Evolutionary conservation across 2,797 vertebrate species (phyloP).

Genomic region (Lacerta agilis): DNA sequence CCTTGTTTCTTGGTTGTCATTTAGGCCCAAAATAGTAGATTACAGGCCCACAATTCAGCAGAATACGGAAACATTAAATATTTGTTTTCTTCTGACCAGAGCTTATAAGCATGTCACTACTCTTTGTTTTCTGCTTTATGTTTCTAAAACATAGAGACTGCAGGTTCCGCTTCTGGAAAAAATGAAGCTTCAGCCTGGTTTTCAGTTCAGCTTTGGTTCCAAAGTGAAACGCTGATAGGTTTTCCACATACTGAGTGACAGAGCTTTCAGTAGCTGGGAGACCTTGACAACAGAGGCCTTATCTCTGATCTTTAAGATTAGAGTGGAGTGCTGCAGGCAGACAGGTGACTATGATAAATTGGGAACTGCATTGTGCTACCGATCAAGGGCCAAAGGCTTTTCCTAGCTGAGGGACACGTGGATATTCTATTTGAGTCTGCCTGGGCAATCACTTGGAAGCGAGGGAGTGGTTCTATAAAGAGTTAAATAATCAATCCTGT

Average conservation of each 20-base stretch:
- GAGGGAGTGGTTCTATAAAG: neutral
- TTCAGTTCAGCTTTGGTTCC: neutral
- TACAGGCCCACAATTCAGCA: too few relatives aligned
- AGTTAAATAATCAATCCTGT: slow-evolving; percentile 5
- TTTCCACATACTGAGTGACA: neutral
- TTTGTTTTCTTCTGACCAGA: too few relatives aligned
- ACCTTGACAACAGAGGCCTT: neutral
- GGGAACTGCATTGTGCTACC: slow-evolving; percentile 14
- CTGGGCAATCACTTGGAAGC: neutral
- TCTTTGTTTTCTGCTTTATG: neutral
- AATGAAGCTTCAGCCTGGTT: neutral
- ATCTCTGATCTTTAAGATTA: slow-evolving; percentile 9
- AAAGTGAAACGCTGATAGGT: slow-evolving; percentile 2
- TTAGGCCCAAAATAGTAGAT: too few relatives aligned
- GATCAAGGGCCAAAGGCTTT: slow-evolving; percentile 3
- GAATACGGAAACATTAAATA: too few relatives aligned
- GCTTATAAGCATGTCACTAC: too few relatives aligned
- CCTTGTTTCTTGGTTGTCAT: too few relatives aligned
- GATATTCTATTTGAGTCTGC: neutral
- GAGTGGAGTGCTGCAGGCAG: neutral
- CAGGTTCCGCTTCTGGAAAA: neutral
- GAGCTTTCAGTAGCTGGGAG: neutral
- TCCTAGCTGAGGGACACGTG: neutral
- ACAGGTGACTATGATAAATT: slow-evolving; percentile 19
- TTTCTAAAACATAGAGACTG: neutral